phyloP scores from a whole-genome alignment of 2,888 invertebrate species.

The Caenorhabditis wallacei region DNA sequence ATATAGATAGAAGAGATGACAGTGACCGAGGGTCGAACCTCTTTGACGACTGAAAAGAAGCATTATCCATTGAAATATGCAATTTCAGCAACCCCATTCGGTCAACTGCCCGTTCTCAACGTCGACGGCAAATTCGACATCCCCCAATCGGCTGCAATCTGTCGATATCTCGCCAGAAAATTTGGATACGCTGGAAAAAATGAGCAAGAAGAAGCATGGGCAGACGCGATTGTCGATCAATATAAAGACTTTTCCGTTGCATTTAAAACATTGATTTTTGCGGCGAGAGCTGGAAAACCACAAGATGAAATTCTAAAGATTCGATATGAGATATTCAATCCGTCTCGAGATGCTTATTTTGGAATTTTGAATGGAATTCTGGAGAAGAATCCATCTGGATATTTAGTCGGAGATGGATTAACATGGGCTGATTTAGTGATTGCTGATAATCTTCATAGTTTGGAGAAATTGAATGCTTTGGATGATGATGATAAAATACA shows the following conservation, averaged over 20 bases:
- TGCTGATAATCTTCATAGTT: constrained; percentile 54
- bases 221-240: constrained; percentile 58
- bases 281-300: constrained; percentile 26
- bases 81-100: constrained; percentile 41
- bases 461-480: constrained; percentile 42
- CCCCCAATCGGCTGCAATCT: constrained; percentile 49
- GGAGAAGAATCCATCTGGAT: constrained; percentile 49
- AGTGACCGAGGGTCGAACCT: too few relatives aligned
- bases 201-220: constrained; percentile 57
- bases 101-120: constrained; percentile 40
- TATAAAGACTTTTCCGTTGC: constrained; percentile 48
- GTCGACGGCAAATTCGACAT: constrained; percentile 53
- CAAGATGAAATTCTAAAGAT: constrained; percentile 44
- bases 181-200: constrained; percentile 60
- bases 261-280: constrained; percentile 22
- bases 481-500: constrained; percentile 19
- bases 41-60: too few relatives aligned
- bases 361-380: constrained; percentile 43
- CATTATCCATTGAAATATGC: not conserved
- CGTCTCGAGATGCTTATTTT: constrained; percentile 41
- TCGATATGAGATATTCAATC: constrained; percentile 30
- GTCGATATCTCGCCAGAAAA: constrained; percentile 48
- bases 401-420: constrained; percentile 56
- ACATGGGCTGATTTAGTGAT: constrained; percentile 61
- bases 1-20: not conserved